phyloP scores from a whole-genome alignment of 2,113 vertebrate genomes.

The Aleadryas rufinucha region DNA sequence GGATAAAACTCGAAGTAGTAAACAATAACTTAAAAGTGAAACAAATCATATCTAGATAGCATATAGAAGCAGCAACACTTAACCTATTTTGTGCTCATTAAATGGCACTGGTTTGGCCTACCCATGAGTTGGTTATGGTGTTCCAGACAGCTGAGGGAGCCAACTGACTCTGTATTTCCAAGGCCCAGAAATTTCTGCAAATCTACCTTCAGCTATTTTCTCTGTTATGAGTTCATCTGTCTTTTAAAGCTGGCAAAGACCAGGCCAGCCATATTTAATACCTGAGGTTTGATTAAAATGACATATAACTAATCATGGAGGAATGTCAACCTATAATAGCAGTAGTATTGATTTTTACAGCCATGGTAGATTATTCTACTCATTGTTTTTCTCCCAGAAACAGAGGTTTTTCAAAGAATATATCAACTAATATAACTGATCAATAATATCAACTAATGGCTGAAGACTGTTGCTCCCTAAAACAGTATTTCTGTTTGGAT shows the following conservation, averaged over 20 bases:
- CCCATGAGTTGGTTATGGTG: not conserved
- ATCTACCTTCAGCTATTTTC: not conserved
- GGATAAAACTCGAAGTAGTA: not conserved
- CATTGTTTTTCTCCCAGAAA: not conserved
- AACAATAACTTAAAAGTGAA: not conserved
- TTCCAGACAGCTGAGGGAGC: not conserved
- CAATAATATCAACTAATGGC: too few species aligned
- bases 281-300: not conserved
- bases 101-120: not conserved
- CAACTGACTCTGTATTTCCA: not conserved
- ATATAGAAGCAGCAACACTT: not conserved
- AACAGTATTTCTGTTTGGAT: not conserved
- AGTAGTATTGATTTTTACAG: not conserved
- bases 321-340: not conserved
- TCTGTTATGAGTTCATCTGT: not conserved
- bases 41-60: not conserved
- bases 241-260: not conserved
- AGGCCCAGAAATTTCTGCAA: not conserved
- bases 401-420: not conserved
- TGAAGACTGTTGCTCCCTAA: not conserved
- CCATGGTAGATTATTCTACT: not conserved
- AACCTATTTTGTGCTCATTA: not conserved
- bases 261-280: not conserved
- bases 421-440: not conserved
- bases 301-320: not conserved